A percentile compares a stretch with the other conserved stretches of the same genome.
Evolutionary conservation across 2,113 vertebrate species (phyloP).

Genomic region (Laticauda colubrina): DNA sequence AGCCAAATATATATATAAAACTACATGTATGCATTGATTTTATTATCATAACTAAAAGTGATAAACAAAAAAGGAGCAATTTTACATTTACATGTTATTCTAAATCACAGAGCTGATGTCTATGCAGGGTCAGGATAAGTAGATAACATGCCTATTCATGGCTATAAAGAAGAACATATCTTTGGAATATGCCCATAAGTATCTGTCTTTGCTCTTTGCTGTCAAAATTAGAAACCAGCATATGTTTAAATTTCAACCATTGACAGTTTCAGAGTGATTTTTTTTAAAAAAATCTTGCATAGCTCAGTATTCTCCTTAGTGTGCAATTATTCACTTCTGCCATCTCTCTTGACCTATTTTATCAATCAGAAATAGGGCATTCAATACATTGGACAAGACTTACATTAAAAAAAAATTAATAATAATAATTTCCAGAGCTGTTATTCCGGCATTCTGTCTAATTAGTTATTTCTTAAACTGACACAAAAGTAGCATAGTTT

Average conservation of each 20-base stretch:
- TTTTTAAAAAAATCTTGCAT: background rate
- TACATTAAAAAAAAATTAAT: background rate
- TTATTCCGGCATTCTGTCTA: background rate
- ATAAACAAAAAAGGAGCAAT: background rate
- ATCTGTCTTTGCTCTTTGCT: background rate
- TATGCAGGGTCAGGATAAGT: background rate
- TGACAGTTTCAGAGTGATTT: background rate
- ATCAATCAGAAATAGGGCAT: background rate
- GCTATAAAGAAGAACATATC: background rate
- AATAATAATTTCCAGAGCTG: background rate
- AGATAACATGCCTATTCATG: background rate
- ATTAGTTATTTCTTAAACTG: background rate
- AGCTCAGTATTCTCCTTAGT: background rate
- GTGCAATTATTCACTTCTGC: background rate
- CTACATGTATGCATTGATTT: background rate
- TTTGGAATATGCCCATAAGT: background rate
- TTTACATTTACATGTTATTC: background rate
- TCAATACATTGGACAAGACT: background rate
- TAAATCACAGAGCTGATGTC: background rate
- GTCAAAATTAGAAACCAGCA: background rate
- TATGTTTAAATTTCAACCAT: background rate
- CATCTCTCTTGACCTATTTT: background rate
- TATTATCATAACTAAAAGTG: background rate
- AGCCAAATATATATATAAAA: background rate
- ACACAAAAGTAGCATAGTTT: background rate